A percentile compares a stretch with the other conserved stretches of the same genome.
These are phyloP conservation scores for Trematocara unimaculatum DNA, from an alignment of 2,113 vertebrate species.

Conservation along the genomic window DNA sequence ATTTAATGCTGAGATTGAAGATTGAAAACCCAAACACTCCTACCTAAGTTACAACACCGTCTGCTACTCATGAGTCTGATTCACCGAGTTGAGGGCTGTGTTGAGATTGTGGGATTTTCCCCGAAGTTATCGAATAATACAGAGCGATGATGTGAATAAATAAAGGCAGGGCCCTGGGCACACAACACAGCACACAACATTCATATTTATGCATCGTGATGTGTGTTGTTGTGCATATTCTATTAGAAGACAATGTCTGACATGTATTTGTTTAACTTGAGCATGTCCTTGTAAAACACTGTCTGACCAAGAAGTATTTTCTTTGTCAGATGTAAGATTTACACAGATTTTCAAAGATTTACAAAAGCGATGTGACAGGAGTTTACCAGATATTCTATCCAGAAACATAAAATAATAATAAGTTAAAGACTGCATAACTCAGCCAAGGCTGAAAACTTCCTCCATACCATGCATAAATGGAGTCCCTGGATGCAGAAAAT, in stretches of 20 bases:
- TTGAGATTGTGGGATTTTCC: neutral
- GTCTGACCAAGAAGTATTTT: neutral
- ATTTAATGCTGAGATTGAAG: slow-evolving; percentile 13
- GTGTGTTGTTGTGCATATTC: neutral
- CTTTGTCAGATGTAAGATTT: neutral
- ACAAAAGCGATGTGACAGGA: neutral
- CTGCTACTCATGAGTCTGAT: slow-evolving; percentile 6
- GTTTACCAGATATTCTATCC: neutral
- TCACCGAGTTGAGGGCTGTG: neutral
- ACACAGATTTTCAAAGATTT: neutral
- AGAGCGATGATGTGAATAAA: slow-evolving; percentile 23
- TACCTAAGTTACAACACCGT: neutral
- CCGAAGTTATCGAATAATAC: slow-evolving; percentile 22
- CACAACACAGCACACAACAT: neutral
- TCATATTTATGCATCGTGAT: slow-evolving; percentile 28
- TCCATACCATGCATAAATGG: neutral
- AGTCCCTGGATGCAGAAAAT: neutral
- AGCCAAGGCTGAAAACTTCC: neutral
- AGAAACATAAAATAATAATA: neutral
- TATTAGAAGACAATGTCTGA: neutral
- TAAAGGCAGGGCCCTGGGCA: neutral
- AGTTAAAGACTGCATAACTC: neutral
- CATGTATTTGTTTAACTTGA: neutral
- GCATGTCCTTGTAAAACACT: neutral
- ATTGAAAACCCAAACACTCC: neutral